Base-by-base conservation (phyloP, 2,797 vertebrate species). In the Urosaurus nigricauda region DNA sequence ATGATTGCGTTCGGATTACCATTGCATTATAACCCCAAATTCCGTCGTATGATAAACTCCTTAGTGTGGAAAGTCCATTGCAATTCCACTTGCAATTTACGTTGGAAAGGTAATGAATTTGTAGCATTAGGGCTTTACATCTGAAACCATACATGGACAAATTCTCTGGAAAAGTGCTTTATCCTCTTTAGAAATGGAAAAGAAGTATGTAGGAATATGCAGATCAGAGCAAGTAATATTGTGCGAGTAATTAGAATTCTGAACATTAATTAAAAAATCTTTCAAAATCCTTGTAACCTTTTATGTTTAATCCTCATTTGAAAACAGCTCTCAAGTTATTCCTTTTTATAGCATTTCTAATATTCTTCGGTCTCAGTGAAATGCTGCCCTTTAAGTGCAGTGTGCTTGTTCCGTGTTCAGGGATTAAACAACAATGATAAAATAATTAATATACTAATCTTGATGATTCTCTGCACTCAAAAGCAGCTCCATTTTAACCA, bases 361-460 rank as follows among this genome's bases (percentile, higher is more conserved):
- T 80, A 84, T 73, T n/a, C 78, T 32, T 77, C 51, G 60, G 86
- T 87, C 24, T 79, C 53, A 17, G 68, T 68, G 16, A 88, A 90
- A 81, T 65, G 43, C 58, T 89, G 78, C 79, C 60, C 79, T 58
- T 74, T 87, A 86, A 90, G 37, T 89, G 73, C 37, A 88, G 58
- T 11, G 5, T 16, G 14, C 43, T 47, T 17, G 4, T 56, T 43
- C 79, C 89, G 56, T 85, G 63, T 78, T 87, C n/a, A 91, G 3
- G 51, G 85, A 71, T 81, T 92, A 89, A 56, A 81, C 51, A 58
- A 82, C 78, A 1, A 11, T 82, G 51, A 83, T 87, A 90, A 87
- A 79, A 0, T 1, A 91, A 86, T 87, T 86, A 91, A 88, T 89
- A 2, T 79, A 90, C 91, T 89, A 91, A 87, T 89, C 5, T 19